Base-by-base conservation (phyloP, 1,140 invertebrate genomes). In the Frieseomelitta varia region DNA sequence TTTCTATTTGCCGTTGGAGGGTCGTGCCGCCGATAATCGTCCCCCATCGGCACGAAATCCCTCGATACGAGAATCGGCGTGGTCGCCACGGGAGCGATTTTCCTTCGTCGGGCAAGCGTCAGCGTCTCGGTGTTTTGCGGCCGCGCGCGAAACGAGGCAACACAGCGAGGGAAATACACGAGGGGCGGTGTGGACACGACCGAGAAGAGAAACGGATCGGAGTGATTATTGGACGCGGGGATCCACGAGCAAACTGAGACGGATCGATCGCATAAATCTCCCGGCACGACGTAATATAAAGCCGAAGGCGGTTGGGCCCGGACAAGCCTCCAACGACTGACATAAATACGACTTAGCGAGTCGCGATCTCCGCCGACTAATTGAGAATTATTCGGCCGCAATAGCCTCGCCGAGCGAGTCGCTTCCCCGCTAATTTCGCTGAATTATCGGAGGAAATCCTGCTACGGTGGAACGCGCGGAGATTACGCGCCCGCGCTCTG, bases 301-400 rank as follows among this genome's bases (percentile, higher is more conserved):
- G 89, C 88, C 90, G 85, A 88, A 81, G 79, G 86, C 30, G 65
- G 65, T 10, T 74, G 61, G 27, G 30, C 0, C 47, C 4, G 61
- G 71, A 79, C 77, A 78, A 74, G 81, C 39, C 27, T 53, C 87
- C 30, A 85, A 61, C 79, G 78, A 79, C 85, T 88, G 86, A 90
- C 92, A 93, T 93, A 92, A 93, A 93, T 93, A 93, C 92, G 92
- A 92, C 91, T 93, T 93, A 93, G 89, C 86, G 85, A 81, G 74
- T 79, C 80, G 84, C 90, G 87, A 90, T 90, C 91, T 90, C 81
- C 51, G 55, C 73, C 91, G 77, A 85, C 91, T 92, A 93, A 93
- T 93, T 93, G 92, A 93, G 92, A 93, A 92, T 93, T 93, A 93
- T 93, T 93, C 89, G 84, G 80, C 89, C 89, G 88, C 91, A 91